Evolutionary conservation across 2,888 invertebrate genomes (phyloP).

Genomic region (Sisyra nigra): DNA sequence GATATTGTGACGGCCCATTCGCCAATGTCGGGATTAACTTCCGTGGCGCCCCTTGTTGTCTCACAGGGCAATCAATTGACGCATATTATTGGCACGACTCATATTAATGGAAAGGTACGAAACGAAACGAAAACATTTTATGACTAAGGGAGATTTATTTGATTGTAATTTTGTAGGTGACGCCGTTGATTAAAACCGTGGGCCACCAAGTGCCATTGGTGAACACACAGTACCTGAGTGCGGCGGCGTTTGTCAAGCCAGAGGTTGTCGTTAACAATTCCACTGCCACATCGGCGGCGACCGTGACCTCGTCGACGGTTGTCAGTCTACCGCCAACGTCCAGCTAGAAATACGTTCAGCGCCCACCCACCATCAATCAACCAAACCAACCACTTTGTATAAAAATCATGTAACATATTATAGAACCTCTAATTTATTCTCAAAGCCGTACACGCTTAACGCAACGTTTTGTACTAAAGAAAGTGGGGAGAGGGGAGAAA

Average conservation of each 20-base stretch:
- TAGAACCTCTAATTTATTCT: not conserved
- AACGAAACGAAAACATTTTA: too few relatives aligned
- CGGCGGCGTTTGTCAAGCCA: constrained; percentile 46
- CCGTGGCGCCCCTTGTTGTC: constrained; percentile 48
- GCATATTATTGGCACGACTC: constrained; percentile 42
- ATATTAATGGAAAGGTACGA: constrained; percentile 53
- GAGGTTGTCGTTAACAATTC: constrained; percentile 46
- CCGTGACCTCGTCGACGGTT: constrained; percentile 18
- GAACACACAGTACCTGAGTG: constrained; percentile 49
- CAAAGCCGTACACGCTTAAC: too few relatives aligned
- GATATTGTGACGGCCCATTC: constrained; percentile 24
- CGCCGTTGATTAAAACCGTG: constrained; percentile 38
- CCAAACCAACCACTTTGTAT: too few relatives aligned
- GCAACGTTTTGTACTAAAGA: too few relatives aligned
- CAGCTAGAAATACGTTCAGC: constrained; percentile 1
- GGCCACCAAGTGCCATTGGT: constrained; percentile 39
- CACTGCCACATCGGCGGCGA: constrained; percentile 18
- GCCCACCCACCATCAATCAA: not conserved
- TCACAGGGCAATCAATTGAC: constrained; percentile 41
- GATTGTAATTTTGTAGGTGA: constrained; percentile 25
- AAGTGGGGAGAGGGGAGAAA: too few relatives aligned
- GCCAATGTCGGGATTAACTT: constrained; percentile 35
- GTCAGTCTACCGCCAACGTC: constrained; percentile 5
- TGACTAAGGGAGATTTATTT: too few relatives aligned
- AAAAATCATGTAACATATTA: not conserved